phyloP scores from a whole-genome alignment of 2,113 vertebrate species.

The Enhydra lutris region DNA sequence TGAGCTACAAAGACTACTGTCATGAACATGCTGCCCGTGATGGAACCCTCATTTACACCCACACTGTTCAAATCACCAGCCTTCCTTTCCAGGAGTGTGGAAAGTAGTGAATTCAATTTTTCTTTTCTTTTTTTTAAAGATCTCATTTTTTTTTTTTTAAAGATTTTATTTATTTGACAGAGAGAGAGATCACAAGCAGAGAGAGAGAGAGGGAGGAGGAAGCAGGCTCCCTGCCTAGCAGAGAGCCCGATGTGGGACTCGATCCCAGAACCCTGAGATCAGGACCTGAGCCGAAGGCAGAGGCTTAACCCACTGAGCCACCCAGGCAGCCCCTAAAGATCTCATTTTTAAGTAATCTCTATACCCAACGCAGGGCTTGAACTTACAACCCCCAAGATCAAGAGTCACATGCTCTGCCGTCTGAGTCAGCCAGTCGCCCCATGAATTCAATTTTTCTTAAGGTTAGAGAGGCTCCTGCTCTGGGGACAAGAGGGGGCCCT shows the following conservation, averaged over 20 bases:
- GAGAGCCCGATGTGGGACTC: no score
- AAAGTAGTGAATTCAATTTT: background rate
- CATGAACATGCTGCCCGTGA: background rate
- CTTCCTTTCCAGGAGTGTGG: background rate
- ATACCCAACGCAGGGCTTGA: background rate
- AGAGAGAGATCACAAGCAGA: no score
- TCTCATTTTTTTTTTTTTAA: no score
- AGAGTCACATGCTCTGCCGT: background rate
- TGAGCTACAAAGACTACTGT: background rate
- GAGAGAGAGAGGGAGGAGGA: no score
- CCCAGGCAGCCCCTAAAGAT: no score
- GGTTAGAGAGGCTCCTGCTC: background rate
- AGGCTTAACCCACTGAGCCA: no score
- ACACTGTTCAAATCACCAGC: background rate
- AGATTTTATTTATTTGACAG: no score
- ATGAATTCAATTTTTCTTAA: background rate
- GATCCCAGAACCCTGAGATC: no score
- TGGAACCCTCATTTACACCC: background rate
- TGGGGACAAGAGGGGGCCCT: background rate
- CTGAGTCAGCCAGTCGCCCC: background rate
- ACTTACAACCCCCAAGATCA: background rate
- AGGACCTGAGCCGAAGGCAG: no score
- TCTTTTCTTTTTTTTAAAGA: background rate
- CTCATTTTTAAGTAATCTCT: background rate
- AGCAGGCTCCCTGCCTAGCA: no score